Conservation (phyloP, 2,797 vertebrate genomes). For the Poecilia picta region DNA sequence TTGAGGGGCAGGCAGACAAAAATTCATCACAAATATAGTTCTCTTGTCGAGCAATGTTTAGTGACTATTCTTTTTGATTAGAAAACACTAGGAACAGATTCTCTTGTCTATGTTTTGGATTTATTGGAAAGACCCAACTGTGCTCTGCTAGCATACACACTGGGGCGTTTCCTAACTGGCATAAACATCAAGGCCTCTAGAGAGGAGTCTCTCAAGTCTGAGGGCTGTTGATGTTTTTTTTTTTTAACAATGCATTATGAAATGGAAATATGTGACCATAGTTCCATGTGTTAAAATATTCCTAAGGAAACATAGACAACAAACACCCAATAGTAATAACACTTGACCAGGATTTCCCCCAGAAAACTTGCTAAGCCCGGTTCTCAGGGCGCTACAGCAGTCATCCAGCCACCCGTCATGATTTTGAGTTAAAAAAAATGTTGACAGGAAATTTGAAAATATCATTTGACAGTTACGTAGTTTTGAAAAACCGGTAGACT, state of each 20-base stretch:
- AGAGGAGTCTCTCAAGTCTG: constrained; percentile 6
- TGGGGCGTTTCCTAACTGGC: constrained; percentile 13
- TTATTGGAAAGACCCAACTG: constrained; percentile 1
- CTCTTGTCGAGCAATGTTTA: background rate
- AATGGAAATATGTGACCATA: background rate
- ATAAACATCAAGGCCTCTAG: constrained; percentile 18
- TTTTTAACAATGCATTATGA: background rate
- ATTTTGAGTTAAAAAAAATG: too few species aligned
- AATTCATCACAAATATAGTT: constrained; percentile 5
- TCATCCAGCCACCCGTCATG: too few species aligned
- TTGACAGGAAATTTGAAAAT: too few species aligned
- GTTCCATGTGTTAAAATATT: background rate
- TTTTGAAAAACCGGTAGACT: too few species aligned
- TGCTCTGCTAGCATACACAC: background rate
- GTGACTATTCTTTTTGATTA: background rate
- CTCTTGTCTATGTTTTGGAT: constrained; percentile 1
- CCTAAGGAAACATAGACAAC: constrained; percentile 6
- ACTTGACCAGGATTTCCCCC: background rate
- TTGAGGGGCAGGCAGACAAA: constrained; percentile 25
- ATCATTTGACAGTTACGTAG: too few species aligned
- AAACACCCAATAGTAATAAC: background rate
- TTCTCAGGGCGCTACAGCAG: too few species aligned
- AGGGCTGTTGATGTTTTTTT: background rate
- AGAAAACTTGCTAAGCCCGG: too few species aligned
- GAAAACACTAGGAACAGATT: background rate